A percentile compares a stretch with the other conserved stretches of the same genome.
Conservation (phyloP, 2,113 vertebrate genomes). For the Petroica traversi region DNA sequence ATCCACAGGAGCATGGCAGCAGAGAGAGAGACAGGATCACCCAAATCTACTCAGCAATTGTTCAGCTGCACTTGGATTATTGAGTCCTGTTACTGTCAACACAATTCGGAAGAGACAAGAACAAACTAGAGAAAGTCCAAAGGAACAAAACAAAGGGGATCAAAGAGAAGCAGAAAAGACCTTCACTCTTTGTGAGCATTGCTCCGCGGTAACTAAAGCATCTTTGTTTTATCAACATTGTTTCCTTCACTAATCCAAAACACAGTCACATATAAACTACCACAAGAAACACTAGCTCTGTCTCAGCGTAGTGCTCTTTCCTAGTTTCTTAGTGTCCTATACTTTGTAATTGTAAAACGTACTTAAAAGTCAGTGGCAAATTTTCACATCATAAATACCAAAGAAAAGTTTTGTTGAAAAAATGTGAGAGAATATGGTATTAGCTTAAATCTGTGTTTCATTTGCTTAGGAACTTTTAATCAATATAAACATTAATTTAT, state of each 20-base stretch:
- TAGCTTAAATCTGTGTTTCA: not conserved
- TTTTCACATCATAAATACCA: not conserved
- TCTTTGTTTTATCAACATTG: not conserved
- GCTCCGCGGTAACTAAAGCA: not conserved
- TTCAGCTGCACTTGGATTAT: not conserved
- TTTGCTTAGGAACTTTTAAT: not conserved
- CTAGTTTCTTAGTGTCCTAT: not conserved
- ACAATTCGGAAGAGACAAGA: not conserved
- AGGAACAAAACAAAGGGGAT: not conserved
- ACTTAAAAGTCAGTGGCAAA: not conserved
- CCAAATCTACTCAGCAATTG: not conserved
- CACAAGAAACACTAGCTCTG: not conserved
- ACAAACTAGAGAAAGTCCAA: not conserved
- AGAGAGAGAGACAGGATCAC: not conserved
- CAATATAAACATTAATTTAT: not conserved
- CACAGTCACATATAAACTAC: fast-evolving
- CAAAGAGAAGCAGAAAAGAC: not conserved
- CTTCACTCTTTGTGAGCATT: too few species aligned
- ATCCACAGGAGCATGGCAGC: not conserved
- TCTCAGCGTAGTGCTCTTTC: not conserved
- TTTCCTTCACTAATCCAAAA: not conserved
- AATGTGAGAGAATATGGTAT: not conserved
- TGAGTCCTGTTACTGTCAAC: not conserved
- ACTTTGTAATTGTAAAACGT: not conserved
- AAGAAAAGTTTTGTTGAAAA: not conserved